phyloP scores from a whole-genome alignment of 2,888 invertebrate genomes.

The Petrolisthes manimaculis region DNA sequence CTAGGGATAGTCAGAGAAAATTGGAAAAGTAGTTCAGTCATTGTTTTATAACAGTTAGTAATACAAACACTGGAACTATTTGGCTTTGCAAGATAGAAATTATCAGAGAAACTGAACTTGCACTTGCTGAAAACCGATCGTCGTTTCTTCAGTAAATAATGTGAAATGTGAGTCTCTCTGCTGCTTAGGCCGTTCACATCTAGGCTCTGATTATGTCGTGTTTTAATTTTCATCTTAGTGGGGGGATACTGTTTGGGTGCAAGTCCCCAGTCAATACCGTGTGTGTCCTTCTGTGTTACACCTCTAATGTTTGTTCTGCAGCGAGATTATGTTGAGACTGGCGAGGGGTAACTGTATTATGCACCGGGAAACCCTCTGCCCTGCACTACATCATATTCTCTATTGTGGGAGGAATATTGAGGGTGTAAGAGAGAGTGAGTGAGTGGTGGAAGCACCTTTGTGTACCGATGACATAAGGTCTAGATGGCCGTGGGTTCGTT shows the following conservation, averaged over 20 bases:
- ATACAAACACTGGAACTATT: too few relatives aligned
- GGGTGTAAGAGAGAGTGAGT: background rate
- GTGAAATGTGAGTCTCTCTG: background rate
- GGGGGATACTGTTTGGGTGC: too few relatives aligned
- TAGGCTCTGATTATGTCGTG: too few relatives aligned
- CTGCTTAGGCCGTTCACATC: background rate
- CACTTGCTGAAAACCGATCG: too few relatives aligned
- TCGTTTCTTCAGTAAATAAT: background rate
- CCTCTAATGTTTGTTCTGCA: conserved; percentile 3
- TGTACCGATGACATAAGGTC: background rate
- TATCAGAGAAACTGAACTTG: too few relatives aligned
- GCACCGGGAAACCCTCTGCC: conserved; percentile 7
- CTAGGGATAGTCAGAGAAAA: too few relatives aligned
- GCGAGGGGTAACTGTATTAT: background rate
- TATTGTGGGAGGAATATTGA: conserved; percentile 10
- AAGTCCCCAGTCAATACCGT: background rate
- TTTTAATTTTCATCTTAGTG: too few relatives aligned
- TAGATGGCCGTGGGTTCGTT: background rate
- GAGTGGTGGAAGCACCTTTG: background rate
- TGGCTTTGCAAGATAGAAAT: too few relatives aligned
- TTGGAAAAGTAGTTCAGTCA: too few relatives aligned
- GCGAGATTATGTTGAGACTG: background rate
- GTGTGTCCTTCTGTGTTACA: background rate
- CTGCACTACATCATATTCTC: conserved; percentile 16
- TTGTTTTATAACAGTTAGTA: too few relatives aligned